A percentile compares a stretch with the other conserved stretches of the same genome.
Conservation (phyloP, 2,113 vertebrate genomes). For the Stomatorhinus ivindoensis region DNA sequence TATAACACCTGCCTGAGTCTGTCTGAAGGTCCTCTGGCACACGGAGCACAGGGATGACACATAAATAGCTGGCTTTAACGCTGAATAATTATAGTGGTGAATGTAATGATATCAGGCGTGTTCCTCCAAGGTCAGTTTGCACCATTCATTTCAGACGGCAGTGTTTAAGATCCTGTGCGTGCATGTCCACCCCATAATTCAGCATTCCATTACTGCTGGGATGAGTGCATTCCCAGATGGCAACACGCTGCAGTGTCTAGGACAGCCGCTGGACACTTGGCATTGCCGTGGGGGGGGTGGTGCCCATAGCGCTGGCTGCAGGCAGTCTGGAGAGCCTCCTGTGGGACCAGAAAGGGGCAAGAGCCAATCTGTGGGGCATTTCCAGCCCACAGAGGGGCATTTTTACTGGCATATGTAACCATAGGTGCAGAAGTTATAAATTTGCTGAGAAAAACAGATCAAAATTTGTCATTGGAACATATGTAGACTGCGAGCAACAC, state of each 20-base stretch:
- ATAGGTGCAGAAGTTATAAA: not conserved
- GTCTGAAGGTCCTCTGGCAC: not conserved
- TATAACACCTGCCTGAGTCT: not conserved
- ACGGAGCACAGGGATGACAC: not conserved
- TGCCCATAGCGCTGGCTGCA: not conserved
- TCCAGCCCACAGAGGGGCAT: not conserved
- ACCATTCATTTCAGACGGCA: not conserved
- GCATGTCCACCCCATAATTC: not conserved
- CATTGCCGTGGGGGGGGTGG: not conserved
- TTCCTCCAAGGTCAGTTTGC: not conserved
- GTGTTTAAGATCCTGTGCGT: not conserved
- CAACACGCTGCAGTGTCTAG: not conserved
- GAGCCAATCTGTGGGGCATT: not conserved
- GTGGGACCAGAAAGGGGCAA: not conserved
- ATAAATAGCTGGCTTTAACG: not conserved
- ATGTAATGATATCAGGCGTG: not conserved
- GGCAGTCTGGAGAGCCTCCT: not conserved
- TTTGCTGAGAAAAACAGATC: not conserved
- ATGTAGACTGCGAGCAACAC: not conserved
- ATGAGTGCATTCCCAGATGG: not conserved
- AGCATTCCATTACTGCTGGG: not conserved
- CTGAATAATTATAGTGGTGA: not conserved
- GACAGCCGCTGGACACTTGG: not conserved
- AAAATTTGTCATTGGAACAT: not conserved
- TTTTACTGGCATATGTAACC: not conserved